Conservation (phyloP, 2,797 vertebrate species). For the Hybognathus amarus region DNA sequence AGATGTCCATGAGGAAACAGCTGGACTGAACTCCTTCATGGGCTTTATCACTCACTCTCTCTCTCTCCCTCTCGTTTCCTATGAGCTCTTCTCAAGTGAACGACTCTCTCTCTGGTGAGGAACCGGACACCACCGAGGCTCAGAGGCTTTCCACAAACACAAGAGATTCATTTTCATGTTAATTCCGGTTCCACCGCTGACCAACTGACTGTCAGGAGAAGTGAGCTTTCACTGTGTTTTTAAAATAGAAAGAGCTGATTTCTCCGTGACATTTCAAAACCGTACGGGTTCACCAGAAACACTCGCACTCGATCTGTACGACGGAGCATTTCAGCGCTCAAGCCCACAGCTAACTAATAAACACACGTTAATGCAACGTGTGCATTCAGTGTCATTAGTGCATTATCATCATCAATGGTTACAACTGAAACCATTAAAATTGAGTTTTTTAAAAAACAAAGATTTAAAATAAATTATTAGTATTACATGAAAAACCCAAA, state of each 20-base stretch:
- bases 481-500: too few species aligned
- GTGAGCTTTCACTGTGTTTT: background rate
- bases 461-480: too few species aligned
- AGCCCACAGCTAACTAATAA: background rate
- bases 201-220: background rate
- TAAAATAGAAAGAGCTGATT: background rate
- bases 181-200: background rate
- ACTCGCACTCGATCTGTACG: background rate
- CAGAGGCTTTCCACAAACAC: background rate
- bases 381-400: background rate
- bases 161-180: slow-evolving; percentile 21
- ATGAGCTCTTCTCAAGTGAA: too few species aligned
- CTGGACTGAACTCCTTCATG: background rate
- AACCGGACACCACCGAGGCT: background rate
- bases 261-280: background rate
- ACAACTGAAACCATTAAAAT: background rate
- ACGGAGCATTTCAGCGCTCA: background rate
- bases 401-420: background rate
- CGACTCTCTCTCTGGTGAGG: background rate
- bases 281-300: background rate
- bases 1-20: background rate
- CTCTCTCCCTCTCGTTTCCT: too few species aligned
- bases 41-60: too few species aligned
- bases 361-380: too few species aligned
- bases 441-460: background rate